Conservation (phyloP, 2,113 vertebrate genomes). For the Tamias sibiricus region DNA sequence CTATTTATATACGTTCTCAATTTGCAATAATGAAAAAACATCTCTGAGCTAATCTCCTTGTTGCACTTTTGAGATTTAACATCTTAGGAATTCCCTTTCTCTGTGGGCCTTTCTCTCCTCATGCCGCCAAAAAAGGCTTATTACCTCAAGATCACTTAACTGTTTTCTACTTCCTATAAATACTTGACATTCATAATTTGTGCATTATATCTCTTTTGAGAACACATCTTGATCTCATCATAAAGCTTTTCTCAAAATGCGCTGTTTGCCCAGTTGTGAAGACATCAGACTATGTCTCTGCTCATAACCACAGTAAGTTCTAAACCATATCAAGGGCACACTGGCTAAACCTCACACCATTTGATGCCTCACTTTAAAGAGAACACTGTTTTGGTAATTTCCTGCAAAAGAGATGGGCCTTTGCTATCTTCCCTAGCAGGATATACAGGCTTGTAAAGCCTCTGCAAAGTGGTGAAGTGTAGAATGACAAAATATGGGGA, state of each 20-base stretch:
- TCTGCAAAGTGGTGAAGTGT: not conserved
- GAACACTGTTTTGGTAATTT: not conserved
- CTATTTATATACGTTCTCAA: not conserved
- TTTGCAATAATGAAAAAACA: not conserved
- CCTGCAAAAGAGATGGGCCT: rapidly evolving
- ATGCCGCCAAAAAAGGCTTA: not conserved
- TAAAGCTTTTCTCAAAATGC: not conserved
- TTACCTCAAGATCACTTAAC: not conserved
- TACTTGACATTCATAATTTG: not conserved
- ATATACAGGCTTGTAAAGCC: not conserved
- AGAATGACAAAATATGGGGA: not conserved
- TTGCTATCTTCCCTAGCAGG: not conserved
- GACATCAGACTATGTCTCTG: not conserved
- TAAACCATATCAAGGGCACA: not conserved
- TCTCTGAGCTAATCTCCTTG: not conserved
- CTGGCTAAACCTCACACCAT: not conserved
- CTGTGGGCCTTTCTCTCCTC: not conserved
- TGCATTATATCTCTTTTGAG: not conserved
- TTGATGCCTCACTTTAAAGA: not conserved
- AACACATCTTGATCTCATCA: not conserved
- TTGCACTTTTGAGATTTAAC: conserved; percentile 18
- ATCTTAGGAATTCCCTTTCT: conserved; percentile 31
- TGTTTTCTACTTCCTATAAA: not conserved
- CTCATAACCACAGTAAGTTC: conserved; percentile 23
- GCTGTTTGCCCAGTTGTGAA: not conserved